Percentiles rank a stretch among this genome's conserved stretches.
These are phyloP conservation scores for Riptortus pedestris DNA, from an alignment of 1,140 invertebrate species.

Conservation along the genomic window DNA sequence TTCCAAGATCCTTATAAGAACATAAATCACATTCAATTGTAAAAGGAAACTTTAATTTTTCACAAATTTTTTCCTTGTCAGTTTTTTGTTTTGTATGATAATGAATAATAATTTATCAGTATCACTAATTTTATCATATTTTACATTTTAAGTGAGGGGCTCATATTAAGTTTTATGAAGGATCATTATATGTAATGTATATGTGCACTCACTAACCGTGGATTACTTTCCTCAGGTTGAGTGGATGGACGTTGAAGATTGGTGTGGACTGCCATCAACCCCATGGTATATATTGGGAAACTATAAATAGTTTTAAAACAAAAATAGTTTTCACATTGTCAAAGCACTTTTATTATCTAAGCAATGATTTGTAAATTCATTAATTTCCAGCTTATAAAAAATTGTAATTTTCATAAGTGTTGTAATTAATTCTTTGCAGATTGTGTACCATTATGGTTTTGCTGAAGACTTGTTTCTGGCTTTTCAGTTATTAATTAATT, in stretches of 20 bases:
- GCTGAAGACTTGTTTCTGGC: conserved; percentile 9
- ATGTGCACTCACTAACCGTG: conserved; percentile 32
- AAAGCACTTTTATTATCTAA: not conserved
- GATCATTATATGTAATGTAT: conserved; percentile 11
- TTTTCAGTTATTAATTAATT: not conserved
- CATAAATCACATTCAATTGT: not conserved
- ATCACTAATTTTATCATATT: too few species aligned
- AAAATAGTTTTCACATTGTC: not conserved
- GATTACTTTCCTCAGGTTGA: conserved; percentile 35
- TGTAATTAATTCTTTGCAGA: conserved; percentile 16
- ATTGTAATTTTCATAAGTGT: conserved; percentile 20
- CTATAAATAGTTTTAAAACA: conserved; percentile 25
- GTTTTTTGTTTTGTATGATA: too few species aligned
- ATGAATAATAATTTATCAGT: too few species aligned
- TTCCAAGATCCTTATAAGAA: not conserved
- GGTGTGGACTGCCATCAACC: conserved; percentile 27
- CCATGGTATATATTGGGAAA: conserved; percentile 35
- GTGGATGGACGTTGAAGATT: conserved; percentile 30
- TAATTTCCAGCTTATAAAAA: conserved; percentile 15
- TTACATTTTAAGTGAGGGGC: too few species aligned
- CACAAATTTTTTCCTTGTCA: too few species aligned
- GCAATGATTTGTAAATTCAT: conserved; percentile 3
- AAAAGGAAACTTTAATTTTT: too few species aligned
- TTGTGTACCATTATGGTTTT: conserved; percentile 5
- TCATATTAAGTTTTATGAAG: not conserved